These are phyloP conservation scores for Perodicticus potto DNA, from an alignment of 2,797 vertebrate species.

Conservation along the genomic window DNA sequence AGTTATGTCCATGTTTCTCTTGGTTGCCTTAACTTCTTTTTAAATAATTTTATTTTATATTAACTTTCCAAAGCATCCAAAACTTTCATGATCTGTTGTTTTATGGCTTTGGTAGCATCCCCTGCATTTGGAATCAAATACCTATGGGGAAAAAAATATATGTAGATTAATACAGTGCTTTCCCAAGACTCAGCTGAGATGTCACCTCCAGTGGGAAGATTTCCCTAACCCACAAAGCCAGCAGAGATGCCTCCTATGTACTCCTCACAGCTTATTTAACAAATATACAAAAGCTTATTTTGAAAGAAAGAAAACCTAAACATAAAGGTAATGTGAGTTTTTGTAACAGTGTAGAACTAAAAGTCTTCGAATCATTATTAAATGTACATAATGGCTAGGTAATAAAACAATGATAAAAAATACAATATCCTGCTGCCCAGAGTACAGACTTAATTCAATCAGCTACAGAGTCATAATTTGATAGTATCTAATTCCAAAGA, in stretches of 20 bases:
- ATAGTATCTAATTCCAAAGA: conserved; percentile 21
- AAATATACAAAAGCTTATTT: conserved; percentile 8
- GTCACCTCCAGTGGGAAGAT: background rate
- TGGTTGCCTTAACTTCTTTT: conserved; percentile 83
- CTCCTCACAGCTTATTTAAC: background rate
- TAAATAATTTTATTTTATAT: conserved; percentile 86
- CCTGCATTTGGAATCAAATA: conserved; percentile 99
- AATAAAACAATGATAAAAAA: background rate
- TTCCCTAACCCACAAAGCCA: background rate
- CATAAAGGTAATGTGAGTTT: conserved; percentile 55
- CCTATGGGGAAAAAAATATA: conserved; percentile 85
- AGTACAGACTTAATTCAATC: background rate
- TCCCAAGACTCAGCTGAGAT: background rate
- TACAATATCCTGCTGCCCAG: background rate
- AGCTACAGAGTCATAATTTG: background rate
- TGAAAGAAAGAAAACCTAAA: conserved; percentile 51
- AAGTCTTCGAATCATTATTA: conserved; percentile 7
- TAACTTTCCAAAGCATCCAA: conserved; percentile 98
- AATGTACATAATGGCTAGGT: background rate
- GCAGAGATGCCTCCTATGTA: background rate
- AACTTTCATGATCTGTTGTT: conserved; percentile 99
- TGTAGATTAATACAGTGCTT: conserved; percentile 37
- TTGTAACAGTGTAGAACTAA: conserved; percentile 9
- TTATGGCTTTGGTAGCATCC: conserved; percentile 99
- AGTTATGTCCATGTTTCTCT: conserved; percentile 84